phyloP scores from a whole-genome alignment of 1,140 invertebrate genomes.

The Calliopsis andreniformis region DNA sequence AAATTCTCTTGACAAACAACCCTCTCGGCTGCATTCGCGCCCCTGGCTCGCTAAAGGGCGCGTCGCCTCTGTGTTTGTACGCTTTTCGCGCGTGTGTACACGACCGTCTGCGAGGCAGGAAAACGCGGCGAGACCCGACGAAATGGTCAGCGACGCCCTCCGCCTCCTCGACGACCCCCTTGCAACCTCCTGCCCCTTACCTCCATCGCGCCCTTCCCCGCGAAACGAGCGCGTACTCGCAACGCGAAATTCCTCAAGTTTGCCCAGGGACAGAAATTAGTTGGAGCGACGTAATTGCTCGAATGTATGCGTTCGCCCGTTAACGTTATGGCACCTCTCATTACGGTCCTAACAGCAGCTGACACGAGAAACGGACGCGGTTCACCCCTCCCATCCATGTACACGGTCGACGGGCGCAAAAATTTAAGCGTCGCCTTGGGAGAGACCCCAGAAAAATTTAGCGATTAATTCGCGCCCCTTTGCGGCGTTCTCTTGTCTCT shows the following conservation, averaged over 20 bases:
- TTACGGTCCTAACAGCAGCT: constrained; percentile 62
- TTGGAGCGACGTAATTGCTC: constrained; percentile 63
- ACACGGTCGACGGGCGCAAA: constrained; percentile 34
- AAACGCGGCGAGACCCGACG: constrained; percentile 42
- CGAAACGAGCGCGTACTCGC: constrained; percentile 31
- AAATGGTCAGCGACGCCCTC: constrained; percentile 58
- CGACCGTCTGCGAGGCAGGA: constrained; percentile 13
- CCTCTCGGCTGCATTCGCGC: constrained; percentile 44
- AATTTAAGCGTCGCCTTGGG: constrained; percentile 41
- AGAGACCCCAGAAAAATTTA: constrained; percentile 36
- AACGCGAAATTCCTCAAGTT: constrained; percentile 62
- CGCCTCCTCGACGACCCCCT: constrained; percentile 7
- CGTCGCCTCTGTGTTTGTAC: constrained; percentile 23
- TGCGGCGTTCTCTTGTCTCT: neutral
- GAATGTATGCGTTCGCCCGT: constrained; percentile 65
- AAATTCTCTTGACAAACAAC: constrained; percentile 69
- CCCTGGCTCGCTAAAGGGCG: constrained; percentile 42
- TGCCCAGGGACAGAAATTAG: constrained; percentile 66
- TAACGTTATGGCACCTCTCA: constrained; percentile 66
- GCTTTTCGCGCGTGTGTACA: constrained; percentile 16
- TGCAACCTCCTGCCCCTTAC: constrained; percentile 13
- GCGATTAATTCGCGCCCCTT: constrained; percentile 15
- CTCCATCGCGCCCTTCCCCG: too few species aligned
- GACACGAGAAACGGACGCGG: constrained; percentile 48
- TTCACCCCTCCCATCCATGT: constrained; percentile 36